phyloP scores from a whole-genome alignment of 2,113 vertebrate species.

The Dipodomys stephensi region DNA sequence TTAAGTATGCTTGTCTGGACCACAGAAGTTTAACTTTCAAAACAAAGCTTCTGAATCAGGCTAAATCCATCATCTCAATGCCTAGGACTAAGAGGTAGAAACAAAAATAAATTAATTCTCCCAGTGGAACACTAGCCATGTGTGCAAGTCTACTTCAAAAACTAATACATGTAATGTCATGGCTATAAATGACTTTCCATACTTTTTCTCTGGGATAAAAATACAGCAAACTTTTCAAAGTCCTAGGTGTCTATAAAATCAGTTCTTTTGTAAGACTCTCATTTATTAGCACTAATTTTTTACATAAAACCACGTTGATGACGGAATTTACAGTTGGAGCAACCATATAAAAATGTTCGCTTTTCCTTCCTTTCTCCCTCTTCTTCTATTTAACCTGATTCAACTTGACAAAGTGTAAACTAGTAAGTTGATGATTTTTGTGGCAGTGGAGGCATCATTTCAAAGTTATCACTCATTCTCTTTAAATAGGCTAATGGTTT shows the following conservation, averaged over 20 bases:
- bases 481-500: not conserved
- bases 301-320: slow-evolving; percentile 56
- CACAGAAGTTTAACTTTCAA: slow-evolving; percentile 76
- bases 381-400: not conserved
- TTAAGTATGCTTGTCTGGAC: not conserved
- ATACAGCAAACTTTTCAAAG: slow-evolving; percentile 55
- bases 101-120: slow-evolving; percentile 77
- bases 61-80: slow-evolving; percentile 77
- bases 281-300: slow-evolving; percentile 59
- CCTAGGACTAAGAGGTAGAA: slow-evolving; percentile 62
- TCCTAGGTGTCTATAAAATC: slow-evolving; percentile 42
- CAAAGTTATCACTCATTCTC: not conserved
- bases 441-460: not conserved
- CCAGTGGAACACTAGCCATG: slow-evolving; percentile 79
- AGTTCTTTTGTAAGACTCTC: slow-evolving; percentile 45
- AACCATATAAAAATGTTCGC: slow-evolving; percentile 23
- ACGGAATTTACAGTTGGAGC: slow-evolving; percentile 44
- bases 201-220: slow-evolving; percentile 57
- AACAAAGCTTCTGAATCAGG: slow-evolving; percentile 57
- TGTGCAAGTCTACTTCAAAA: slow-evolving; percentile 65
- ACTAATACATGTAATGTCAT: slow-evolving; percentile 77
- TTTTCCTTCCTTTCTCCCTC: not conserved
- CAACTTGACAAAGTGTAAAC: slow-evolving; percentile 47
- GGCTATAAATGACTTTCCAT: slow-evolving; percentile 56
- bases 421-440: not conserved